Base-by-base conservation (phyloP, 1,140 invertebrate species). In the Drosophila dunni region DNA sequence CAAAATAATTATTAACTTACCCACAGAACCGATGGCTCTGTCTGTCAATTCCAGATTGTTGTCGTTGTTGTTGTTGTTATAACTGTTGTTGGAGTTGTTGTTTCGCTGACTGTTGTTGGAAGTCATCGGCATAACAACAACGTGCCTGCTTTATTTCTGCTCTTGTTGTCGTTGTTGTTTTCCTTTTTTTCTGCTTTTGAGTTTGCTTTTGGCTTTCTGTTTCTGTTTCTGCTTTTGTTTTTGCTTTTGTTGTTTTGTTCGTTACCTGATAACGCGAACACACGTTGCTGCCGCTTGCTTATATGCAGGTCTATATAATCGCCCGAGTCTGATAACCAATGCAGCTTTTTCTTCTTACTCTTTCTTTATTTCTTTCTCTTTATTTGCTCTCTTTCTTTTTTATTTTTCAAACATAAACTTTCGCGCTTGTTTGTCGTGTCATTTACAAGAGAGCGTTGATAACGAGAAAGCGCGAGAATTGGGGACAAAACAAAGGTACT, bases 231-330 rank as follows among this genome's bases (percentile, higher is more conserved):
- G 24, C 24, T 29, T 29, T 29, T 29, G 24, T 29, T 29, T 51
- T 33, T 33, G 45, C 33, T 65, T 38, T 58, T 24, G 42, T 62
- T 38, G 17, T 45, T 66, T 67, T 45, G 29, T 68, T 74, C 48
- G 64, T 60, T 38, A 63, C 5, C 66, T 70, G 75, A 78, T 78
- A 78, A 78, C 67, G 56, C 61, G 72, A 15, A 51, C 46, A 70
- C 75, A 62, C 75, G 61, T 61, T 65, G 54, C 11, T 42, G 53
- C 15, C 15, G 34, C 46, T 40, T 50, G 20, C 57, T 46, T 11
- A 45, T 36, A 56, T 51, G 46, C 36, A 44, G 42, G 54, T 53
- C 57, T 69, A 42, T 69, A 42, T 69, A 63, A 54, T 53, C 50
- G 57, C 42, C 38, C 33, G 38, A n/a, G 50, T 60, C 70, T 67